These are phyloP conservation scores for Solenopsis invicta DNA, from an alignment of 1,140 invertebrate species.

Conservation along the genomic window DNA sequence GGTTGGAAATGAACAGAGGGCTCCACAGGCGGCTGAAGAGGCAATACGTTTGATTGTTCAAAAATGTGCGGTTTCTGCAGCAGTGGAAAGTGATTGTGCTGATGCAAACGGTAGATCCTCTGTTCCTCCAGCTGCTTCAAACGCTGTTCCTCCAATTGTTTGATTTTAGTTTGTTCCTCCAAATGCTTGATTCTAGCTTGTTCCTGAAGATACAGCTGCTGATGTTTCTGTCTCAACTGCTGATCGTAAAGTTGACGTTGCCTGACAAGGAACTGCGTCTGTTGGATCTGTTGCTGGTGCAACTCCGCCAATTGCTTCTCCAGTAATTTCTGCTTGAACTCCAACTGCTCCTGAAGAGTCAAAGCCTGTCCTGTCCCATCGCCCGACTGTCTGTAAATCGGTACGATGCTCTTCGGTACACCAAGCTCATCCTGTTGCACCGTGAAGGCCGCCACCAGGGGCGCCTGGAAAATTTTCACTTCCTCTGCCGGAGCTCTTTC, in stretches of 20 bases:
- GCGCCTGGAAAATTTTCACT: slow-evolving; percentile 93
- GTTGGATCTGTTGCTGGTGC: slow-evolving; percentile 91
- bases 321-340: slow-evolving; percentile 90
- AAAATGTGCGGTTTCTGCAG: slow-evolving; percentile 79
- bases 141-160: slow-evolving; percentile 82
- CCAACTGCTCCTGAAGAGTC: slow-evolving; percentile 88
- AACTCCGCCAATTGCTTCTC: slow-evolving; percentile 90
- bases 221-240: slow-evolving; percentile 85
- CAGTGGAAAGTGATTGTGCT: slow-evolving; percentile 78
- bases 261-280: slow-evolving; percentile 89
- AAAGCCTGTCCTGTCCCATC: slow-evolving; percentile 82
- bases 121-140: slow-evolving; percentile 74
- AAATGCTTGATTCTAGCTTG: slow-evolving; percentile 85
- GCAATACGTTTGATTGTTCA: slow-evolving; percentile 79
- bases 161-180: slow-evolving; percentile 78
- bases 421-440: slow-evolving; percentile 93
- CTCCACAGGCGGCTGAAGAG: slow-evolving; percentile 70
- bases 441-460: slow-evolving; percentile 93
- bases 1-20: slow-evolving; percentile 83
- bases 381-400: slow-evolving; percentile 87
- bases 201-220: slow-evolving; percentile 86
- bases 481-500: slow-evolving; percentile 87
- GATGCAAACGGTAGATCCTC: slow-evolving; percentile 68
- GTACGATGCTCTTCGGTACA: slow-evolving; percentile 91
- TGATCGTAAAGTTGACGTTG: slow-evolving; percentile 89